Percentiles rank a stretch among this genome's conserved stretches.
These are phyloP conservation scores for Meloidogyne chitwoodi DNA, from an alignment of 1,140 invertebrate genomes.

Conservation along the genomic window DNA sequence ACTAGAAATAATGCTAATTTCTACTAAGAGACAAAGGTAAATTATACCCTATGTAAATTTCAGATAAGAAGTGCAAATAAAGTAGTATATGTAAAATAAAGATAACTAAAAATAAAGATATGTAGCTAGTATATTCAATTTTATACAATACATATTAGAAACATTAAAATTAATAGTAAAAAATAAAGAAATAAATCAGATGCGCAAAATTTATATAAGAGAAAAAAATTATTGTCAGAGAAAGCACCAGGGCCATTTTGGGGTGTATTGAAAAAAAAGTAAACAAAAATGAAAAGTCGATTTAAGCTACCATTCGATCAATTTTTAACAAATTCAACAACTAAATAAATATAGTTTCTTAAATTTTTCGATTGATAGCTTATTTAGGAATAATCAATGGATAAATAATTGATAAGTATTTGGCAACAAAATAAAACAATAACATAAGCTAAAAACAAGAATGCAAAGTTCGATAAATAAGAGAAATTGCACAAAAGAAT, in stretches of 20 bases:
- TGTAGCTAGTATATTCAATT: neutral
- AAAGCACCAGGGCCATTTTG: neutral
- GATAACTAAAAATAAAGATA: neutral
- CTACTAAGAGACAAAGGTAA: neutral
- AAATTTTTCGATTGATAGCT: no score
- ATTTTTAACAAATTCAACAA: no score
- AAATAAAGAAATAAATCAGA: neutral
- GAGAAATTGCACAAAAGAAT: neutral
- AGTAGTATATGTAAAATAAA: neutral
- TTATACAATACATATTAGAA: neutral
- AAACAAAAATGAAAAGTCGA: neutral
- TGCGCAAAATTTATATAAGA: neutral
- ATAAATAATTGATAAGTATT: neutral
- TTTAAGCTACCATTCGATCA: no score
- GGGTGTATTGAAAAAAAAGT: neutral
- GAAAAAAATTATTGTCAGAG: neutral
- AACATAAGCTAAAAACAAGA: neutral
- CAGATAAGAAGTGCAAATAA: neutral
- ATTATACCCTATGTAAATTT: neutral
- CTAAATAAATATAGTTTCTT: no score
- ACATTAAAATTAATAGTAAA: neutral
- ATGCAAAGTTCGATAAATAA: neutral
- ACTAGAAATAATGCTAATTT: neutral
- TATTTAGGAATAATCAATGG: neutral
- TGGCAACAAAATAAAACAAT: neutral